Percentiles rank a stretch among this genome's conserved stretches.
These are phyloP conservation scores for Pentalonia nigronervosa DNA, from an alignment of 1,140 invertebrate genomes.

Conservation along the genomic window DNA sequence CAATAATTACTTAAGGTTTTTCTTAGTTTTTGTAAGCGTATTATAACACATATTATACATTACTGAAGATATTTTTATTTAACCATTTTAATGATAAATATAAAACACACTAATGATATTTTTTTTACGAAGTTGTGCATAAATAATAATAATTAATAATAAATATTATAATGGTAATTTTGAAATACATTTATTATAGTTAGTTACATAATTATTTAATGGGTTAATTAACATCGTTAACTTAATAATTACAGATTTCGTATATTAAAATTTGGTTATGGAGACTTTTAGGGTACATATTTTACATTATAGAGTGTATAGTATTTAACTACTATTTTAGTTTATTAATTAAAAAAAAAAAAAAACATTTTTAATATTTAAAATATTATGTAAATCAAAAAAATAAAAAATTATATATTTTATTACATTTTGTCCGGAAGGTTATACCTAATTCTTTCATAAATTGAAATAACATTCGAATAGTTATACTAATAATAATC, in stretches of 20 bases:
- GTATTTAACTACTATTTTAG: neutral
- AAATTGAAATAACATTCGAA: too few relatives aligned
- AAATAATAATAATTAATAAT: slow-evolving; percentile 11
- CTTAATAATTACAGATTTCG: neutral
- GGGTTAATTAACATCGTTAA: neutral
- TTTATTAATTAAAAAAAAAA: too few relatives aligned
- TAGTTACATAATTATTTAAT: neutral
- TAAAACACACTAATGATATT: neutral
- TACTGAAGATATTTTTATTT: neutral
- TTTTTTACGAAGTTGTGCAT: neutral
- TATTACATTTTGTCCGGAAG: too few relatives aligned
- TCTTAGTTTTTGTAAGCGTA: neutral
- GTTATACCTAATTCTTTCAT: too few relatives aligned
- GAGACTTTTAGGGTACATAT: neutral
- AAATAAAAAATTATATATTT: too few relatives aligned
- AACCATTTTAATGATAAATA: neutral
- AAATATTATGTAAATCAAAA: too few relatives aligned
- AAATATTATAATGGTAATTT: neutral
- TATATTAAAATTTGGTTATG: neutral
- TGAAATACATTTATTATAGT: neutral
- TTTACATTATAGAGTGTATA: neutral
- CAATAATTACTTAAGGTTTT: neutral
- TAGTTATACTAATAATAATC: too few relatives aligned
- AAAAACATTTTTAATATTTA: too few relatives aligned
- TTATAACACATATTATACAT: neutral